Conservation (phyloP, 2,113 vertebrate genomes). For the Siniperca knerii region DNA sequence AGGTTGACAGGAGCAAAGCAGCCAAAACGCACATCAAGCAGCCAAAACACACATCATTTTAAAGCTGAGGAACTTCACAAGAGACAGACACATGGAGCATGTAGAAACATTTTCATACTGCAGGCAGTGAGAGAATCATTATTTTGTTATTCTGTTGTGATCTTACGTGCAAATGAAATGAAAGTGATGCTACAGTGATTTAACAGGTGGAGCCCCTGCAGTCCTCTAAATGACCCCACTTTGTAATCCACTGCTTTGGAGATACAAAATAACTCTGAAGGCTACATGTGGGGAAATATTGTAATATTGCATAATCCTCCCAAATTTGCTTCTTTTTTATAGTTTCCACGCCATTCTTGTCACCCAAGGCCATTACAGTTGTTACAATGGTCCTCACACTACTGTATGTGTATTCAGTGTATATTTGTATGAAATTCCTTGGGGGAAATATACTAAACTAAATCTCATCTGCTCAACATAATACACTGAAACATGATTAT, state of each 20-base stretch:
- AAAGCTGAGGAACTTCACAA: neutral
- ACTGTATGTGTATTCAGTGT: neutral
- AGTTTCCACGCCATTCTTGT: conserved; percentile 6
- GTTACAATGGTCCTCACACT: neutral
- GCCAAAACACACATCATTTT: neutral
- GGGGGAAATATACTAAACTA: neutral
- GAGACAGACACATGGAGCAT: neutral
- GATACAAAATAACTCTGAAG: conserved; percentile 8
- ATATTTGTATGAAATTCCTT: neutral
- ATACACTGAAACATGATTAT: neutral
- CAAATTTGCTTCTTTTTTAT: conserved; percentile 25
- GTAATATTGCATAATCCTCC: conserved; percentile 30
- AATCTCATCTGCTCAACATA: neutral
- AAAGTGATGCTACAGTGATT: conserved; percentile 48
- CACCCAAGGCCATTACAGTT: neutral
- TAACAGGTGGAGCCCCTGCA: conserved; percentile 54
- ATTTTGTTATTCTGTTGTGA: conserved; percentile 32
- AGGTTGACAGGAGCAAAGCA: no score
- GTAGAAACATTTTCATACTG: neutral
- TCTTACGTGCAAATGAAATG: conserved; percentile 47
- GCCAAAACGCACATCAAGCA: no score
- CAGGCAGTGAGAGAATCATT: conserved; percentile 15
- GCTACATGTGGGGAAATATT: conserved; percentile 7
- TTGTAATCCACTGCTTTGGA: conserved; percentile 21
- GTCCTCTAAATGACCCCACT: conserved; percentile 32